Conservation (phyloP, 2,113 vertebrate genomes). For the Dicrurus megarhynchus region DNA sequence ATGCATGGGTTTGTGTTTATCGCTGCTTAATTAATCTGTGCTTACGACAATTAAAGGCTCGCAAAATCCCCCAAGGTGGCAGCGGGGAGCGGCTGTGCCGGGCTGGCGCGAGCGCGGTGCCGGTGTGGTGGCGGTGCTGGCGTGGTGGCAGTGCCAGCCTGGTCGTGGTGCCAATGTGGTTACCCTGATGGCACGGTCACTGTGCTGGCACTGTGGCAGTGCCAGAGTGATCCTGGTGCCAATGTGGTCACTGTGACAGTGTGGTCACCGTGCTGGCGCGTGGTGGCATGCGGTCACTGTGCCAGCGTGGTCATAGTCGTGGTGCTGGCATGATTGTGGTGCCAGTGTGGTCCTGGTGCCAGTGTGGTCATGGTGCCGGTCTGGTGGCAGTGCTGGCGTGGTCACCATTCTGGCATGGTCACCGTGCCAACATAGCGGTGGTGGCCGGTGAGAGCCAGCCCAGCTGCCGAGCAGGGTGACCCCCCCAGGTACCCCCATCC, state of each 20-base stretch:
- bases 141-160: background rate
- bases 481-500: accelerated
- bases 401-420: accelerated
- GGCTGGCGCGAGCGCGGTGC: background rate
- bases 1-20: conserved; percentile 71
- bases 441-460: background rate
- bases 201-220: accelerated
- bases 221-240: accelerated
- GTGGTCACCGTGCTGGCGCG: background rate
- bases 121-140: too few relatives aligned
- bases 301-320: background rate
- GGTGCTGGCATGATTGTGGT: background rate
- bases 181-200: background rate
- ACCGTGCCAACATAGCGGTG: accelerated
- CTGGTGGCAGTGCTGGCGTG: background rate
- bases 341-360: background rate
- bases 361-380: background rate
- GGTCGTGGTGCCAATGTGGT: accelerated
- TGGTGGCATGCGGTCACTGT: background rate
- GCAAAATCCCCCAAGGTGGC: conserved; percentile 66
- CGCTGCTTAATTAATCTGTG: conserved; percentile 72
- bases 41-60: conserved; percentile 72
- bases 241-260: accelerated
- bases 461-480: background rate
- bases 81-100: conserved; percentile 22